Evolutionary conservation across 2,113 vertebrate genomes (phyloP), one percentile per base, ranked within the genome.

Genomic region (Todiramphus chloris): DNA sequence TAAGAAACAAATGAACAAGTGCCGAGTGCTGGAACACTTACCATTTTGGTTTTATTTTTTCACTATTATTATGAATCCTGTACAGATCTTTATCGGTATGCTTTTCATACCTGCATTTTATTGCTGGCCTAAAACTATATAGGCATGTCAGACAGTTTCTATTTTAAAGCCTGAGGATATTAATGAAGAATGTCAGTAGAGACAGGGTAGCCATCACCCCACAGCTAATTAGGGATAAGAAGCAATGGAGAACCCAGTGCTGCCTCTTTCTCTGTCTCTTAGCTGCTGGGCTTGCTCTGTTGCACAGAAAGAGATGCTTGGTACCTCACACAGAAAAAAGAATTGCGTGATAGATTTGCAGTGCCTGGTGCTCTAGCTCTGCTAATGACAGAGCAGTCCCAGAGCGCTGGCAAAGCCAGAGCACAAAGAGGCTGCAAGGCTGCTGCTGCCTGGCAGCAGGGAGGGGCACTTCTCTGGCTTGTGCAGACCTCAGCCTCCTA

Each of bases 1-100:
- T 87, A 96, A 93, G 91, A 89, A 90, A 85, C 50, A 69, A 93
- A 14, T 64, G 75, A 90, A 55, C 44, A 70, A 93, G 37, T 59
- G 37, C 86, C 85, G 87, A 63, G 25, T 28, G 56, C 58, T 51
- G 74, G 48, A 82, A 66, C 62, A 23, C 50, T 91, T 87, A 41
- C 63, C 77, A 67, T 58, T 92, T 91, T 59, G 51, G 28, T 89
- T 94, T 87, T 73, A 78, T 51, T 87, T 92, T 78, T 77, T 86
- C 4, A 3, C 19, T 46, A 5, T 53, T 81, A 64, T 56, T 68
- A 50, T 62, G 62, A 62, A 55, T 85, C 44, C 46, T 9, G 5
- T 41, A 66, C 13, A 24, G 66, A 55, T 81, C 75, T 90, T 92
- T 79, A 53, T 74, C 3, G 7, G 23, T n/a, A 14, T 63, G 37